Percentiles rank a stretch among this genome's conserved stretches.
phyloP scores from a whole-genome alignment of 2,888 invertebrate genomes.

The Aspidiotus destructor region DNA sequence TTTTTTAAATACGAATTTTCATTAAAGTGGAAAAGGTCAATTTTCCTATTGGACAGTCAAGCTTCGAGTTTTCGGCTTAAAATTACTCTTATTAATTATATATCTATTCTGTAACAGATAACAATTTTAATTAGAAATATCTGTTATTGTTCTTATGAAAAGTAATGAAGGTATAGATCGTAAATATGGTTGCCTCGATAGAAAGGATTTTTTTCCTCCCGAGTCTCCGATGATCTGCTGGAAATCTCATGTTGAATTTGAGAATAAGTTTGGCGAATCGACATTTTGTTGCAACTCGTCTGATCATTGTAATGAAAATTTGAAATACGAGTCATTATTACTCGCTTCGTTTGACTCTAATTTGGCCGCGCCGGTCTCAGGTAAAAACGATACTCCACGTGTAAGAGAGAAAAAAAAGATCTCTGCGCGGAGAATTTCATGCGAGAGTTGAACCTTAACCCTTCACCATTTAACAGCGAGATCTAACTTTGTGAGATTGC shows the following conservation, averaged over 20 bases:
- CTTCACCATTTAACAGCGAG: no score
- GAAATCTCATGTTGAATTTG: not conserved
- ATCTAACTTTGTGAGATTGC: no score
- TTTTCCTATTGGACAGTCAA: no score
- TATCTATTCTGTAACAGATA: not conserved
- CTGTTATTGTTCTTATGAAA: not conserved
- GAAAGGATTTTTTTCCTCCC: conserved; percentile 1
- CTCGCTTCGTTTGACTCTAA: not conserved
- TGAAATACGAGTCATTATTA: not conserved
- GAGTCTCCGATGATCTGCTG: not conserved
- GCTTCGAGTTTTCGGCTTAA: no score
- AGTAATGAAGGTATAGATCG: not conserved
- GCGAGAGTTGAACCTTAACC: no score
- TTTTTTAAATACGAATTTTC: no score
- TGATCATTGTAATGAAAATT: conserved; percentile 1
- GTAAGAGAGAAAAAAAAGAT: no score
- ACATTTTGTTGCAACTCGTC: not conserved
- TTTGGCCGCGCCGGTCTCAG: no score
- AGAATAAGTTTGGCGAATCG: not conserved
- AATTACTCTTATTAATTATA: no score
- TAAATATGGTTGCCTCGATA: not conserved
- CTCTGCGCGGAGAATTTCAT: no score
- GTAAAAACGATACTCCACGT: no score
- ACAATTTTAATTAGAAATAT: not conserved
- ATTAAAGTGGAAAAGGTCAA: no score